These are phyloP conservation scores for Meiosimyza decipiens DNA, from an alignment of 2,888 invertebrate genomes.

Conservation along the genomic window DNA sequence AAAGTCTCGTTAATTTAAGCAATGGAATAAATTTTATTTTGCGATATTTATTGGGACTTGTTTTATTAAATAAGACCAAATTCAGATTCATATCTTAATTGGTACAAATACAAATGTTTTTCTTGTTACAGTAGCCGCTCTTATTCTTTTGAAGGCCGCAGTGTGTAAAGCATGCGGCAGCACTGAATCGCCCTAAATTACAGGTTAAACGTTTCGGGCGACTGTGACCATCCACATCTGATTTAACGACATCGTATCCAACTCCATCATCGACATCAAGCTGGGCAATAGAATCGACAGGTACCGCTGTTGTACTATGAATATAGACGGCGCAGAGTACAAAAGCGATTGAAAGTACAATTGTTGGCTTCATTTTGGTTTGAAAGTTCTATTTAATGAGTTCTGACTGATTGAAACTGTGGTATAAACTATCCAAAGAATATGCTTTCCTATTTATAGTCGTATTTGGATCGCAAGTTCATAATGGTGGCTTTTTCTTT, in stretches of 20 bases:
- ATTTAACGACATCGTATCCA: neutral
- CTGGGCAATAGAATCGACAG: neutral
- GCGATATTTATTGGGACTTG: no score
- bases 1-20: no score
- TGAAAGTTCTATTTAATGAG: no score
- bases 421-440: no score
- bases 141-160: conserved; percentile 58
- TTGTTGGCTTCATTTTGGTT: neutral
- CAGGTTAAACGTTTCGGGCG: conserved; percentile 67
- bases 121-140: conserved; percentile 65
- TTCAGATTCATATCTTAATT: conserved; percentile 35
- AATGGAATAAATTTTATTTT: no score
- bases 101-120: conserved; percentile 65
- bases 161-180: conserved; percentile 66
- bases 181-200: conserved; percentile 57
- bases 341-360: neutral
- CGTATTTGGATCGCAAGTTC: no score
- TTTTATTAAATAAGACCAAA: neutral
- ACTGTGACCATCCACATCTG: neutral
- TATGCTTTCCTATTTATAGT: no score
- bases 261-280: conserved; percentile 35
- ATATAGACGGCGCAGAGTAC: neutral
- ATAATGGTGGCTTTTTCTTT: no score
- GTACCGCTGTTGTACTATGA: neutral
- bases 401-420: no score